Conservation (phyloP, 2,797 vertebrate genomes). For the Silurus aristotelis region DNA sequence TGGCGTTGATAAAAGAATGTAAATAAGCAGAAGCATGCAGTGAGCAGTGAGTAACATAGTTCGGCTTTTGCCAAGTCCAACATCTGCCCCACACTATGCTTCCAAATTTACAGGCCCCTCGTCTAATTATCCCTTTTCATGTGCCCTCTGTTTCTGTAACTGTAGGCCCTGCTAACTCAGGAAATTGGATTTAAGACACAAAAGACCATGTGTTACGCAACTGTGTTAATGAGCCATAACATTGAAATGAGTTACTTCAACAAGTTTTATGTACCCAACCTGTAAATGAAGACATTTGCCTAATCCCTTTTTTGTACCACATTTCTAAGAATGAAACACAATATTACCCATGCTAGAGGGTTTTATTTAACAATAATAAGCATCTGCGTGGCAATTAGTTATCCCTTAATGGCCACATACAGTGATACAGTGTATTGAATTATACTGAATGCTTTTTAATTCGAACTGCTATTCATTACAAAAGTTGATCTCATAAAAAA, state of each 20-base stretch:
- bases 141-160: constrained; percentile 25
- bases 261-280: constrained; percentile 9
- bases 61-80: constrained; percentile 72
- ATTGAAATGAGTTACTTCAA: constrained; percentile 2
- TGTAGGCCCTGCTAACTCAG: constrained; percentile 13
- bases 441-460: neutral
- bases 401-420: neutral
- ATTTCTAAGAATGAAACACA: constrained; percentile 3
- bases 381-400: no score
- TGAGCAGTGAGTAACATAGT: constrained; percentile 66
- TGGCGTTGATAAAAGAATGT: constrained; percentile 52
- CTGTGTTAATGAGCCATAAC: constrained; percentile 5
- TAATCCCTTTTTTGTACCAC: neutral
- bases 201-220: constrained; percentile 49
- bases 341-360: neutral
- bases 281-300: constrained; percentile 13
- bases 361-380: neutral
- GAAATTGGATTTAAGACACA: constrained; percentile 25
- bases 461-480: neutral
- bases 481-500: neutral
- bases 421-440: neutral
- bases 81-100: constrained; percentile 62
- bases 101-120: constrained; percentile 55
- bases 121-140: constrained; percentile 64
- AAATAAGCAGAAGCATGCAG: constrained; percentile 66